These are phyloP conservation scores for Mesembrinibis cayennensis DNA, from an alignment of 2,113 vertebrate species.

Conservation along the genomic window DNA sequence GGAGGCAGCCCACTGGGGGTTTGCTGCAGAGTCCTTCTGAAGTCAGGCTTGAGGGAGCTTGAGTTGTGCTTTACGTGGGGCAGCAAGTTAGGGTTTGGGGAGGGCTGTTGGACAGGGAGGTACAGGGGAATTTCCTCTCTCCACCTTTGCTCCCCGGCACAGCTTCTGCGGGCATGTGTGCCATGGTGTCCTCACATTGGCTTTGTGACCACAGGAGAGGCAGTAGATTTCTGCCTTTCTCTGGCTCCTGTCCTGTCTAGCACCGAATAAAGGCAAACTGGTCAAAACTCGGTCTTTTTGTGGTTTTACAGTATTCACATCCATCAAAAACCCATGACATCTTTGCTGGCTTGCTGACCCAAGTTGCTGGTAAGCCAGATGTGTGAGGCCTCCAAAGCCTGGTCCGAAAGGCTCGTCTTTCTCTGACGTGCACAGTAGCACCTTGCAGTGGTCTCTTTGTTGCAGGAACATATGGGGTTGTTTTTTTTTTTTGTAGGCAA, in stretches of 20 bases:
- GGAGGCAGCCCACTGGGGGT: background rate
- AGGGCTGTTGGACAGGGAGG: background rate
- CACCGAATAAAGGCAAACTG: background rate
- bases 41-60: background rate
- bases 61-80: background rate
- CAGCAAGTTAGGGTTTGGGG: background rate
- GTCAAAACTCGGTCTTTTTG: background rate
- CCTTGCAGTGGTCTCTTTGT: background rate
- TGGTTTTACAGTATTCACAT: background rate
- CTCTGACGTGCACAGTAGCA: background rate
- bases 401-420: background rate
- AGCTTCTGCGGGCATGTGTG: accelerated
- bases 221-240: background rate
- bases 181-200: accelerated
- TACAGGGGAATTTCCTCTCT: background rate
- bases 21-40: background rate
- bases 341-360: background rate
- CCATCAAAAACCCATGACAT: background rate
- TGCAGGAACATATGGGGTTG: background rate
- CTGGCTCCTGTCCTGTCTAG: background rate
- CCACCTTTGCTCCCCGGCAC: accelerated
- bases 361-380: background rate
- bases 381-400: accelerated
- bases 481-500: background rate
- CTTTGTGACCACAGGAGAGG: background rate